Evolutionary conservation across 1,140 invertebrate genomes (phyloP).

Genomic region (Calephelis virginiensis): DNA sequence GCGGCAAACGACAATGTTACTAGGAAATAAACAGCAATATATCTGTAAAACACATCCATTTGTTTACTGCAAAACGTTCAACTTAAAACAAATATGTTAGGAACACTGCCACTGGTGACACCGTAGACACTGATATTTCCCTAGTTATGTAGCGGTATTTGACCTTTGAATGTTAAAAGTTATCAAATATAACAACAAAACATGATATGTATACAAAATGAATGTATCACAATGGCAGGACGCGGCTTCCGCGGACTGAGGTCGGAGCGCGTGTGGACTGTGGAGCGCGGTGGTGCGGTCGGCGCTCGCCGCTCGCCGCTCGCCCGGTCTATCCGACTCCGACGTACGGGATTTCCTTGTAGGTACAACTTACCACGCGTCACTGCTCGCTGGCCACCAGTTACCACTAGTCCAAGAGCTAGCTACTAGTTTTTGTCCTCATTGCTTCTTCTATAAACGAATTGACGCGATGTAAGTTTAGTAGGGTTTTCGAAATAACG

Average conservation of each 20-base stretch:
- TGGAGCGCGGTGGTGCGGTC: neutral
- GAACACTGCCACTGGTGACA: neutral
- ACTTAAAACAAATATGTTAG: neutral
- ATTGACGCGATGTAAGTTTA: too few relatives aligned
- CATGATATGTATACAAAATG: neutral
- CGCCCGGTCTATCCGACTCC: conserved; percentile 22
- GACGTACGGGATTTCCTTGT: conserved; percentile 30
- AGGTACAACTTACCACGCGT: conserved; percentile 24
- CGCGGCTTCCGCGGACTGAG: neutral
- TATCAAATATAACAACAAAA: conserved; percentile 16
- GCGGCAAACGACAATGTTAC: neutral
- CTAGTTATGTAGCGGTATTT: neutral
- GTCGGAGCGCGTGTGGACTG: neutral
- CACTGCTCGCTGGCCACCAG: too few relatives aligned
- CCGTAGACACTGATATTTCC: neutral
- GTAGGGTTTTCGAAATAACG: too few relatives aligned
- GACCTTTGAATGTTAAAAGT: conserved; percentile 14
- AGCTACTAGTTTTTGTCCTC: too few relatives aligned
- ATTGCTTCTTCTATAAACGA: too few relatives aligned
- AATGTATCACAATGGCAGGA: neutral
- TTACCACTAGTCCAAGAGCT: too few relatives aligned
- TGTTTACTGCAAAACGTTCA: neutral
- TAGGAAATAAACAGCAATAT: neutral
- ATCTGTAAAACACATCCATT: conserved; percentile 9
- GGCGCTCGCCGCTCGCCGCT: neutral